Conservation (phyloP, 2,113 vertebrate genomes). For the Glaucidium brasilianum region DNA sequence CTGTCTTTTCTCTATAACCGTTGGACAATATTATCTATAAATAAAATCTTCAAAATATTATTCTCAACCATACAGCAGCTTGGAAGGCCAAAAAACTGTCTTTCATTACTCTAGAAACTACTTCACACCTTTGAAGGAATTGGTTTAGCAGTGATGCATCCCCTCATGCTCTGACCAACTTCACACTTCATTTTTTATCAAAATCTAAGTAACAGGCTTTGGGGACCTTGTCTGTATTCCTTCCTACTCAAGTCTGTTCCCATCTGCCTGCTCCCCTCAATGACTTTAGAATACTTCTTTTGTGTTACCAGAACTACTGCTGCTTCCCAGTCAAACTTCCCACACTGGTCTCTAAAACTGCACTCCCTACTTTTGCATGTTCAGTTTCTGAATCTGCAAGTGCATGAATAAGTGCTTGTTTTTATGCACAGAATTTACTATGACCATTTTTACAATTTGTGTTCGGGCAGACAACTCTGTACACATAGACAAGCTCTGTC, state of each 20-base stretch:
- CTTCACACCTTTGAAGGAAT: constrained; percentile 40
- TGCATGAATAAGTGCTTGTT: not conserved
- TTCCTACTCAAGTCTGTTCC: constrained; percentile 62
- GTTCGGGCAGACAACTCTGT: not conserved
- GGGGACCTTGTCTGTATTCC: constrained; percentile 56
- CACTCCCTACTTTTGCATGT: not conserved
- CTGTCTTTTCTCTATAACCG: not conserved
- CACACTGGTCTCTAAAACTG: not conserved
- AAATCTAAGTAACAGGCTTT: constrained; percentile 33
- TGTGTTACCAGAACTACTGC: constrained; percentile 52
- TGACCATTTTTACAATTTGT: not conserved
- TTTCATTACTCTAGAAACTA: constrained; percentile 39
- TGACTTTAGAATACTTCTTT: constrained; percentile 51
- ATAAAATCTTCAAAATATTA: constrained; percentile 21
- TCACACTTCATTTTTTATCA: constrained; percentile 48
- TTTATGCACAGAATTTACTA: not conserved
- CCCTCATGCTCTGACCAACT: constrained; percentile 56
- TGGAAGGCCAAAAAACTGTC: constrained; percentile 44
- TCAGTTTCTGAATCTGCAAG: not conserved
- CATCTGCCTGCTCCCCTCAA: constrained; percentile 58
- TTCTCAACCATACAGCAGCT: not conserved
- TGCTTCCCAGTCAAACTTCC: constrained; percentile 42
- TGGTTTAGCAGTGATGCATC: constrained; percentile 52
- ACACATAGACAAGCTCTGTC: not conserved
- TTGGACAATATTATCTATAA: not conserved